A percentile compares a stretch with the other conserved stretches of the same genome.
Conservation (phyloP, 2,113 vertebrate genomes). For the Lophius piscatorius region DNA sequence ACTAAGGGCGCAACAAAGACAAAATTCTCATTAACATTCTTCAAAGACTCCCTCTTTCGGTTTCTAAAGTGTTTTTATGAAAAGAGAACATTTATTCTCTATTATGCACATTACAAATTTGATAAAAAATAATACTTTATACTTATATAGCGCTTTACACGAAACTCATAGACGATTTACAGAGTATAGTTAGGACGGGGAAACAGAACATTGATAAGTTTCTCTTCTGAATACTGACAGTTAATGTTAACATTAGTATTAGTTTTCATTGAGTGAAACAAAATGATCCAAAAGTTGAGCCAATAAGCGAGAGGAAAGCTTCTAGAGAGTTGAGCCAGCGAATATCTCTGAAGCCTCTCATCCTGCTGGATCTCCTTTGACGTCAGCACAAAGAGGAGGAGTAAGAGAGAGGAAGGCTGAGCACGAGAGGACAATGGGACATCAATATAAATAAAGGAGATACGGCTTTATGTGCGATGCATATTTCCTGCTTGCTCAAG, state of each 20-base stretch:
- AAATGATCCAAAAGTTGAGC: neutral
- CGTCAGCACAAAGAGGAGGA: slow-evolving; percentile 48
- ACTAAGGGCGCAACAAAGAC: too few relatives aligned
- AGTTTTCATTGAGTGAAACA: slow-evolving; percentile 13
- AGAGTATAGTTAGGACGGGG: too few relatives aligned
- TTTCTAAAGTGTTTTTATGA: too few relatives aligned
- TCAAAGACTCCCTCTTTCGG: too few relatives aligned
- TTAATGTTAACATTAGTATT: neutral
- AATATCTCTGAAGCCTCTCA: slow-evolving; percentile 52
- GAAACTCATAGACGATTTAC: too few relatives aligned
- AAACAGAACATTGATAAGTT: neutral
- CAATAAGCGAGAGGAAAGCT: slow-evolving; percentile 8
- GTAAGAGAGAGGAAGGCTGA: slow-evolving; percentile 21
- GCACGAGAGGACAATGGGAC: slow-evolving; percentile 27
- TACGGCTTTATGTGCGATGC: neutral
- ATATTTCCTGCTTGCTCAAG: neutral
- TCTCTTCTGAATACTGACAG: slow-evolving; percentile 11
- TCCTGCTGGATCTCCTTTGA: slow-evolving; percentile 52
- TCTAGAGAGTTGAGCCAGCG: slow-evolving; percentile 19
- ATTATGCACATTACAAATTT: too few relatives aligned
- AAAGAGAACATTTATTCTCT: too few relatives aligned
- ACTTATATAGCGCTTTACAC: too few relatives aligned
- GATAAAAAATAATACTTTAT: too few relatives aligned
- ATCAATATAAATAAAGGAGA: slow-evolving; percentile 29
- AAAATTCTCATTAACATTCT: too few relatives aligned